phyloP scores from a whole-genome alignment of 2,888 invertebrate genomes.

The Habrosyne pyritoides region DNA sequence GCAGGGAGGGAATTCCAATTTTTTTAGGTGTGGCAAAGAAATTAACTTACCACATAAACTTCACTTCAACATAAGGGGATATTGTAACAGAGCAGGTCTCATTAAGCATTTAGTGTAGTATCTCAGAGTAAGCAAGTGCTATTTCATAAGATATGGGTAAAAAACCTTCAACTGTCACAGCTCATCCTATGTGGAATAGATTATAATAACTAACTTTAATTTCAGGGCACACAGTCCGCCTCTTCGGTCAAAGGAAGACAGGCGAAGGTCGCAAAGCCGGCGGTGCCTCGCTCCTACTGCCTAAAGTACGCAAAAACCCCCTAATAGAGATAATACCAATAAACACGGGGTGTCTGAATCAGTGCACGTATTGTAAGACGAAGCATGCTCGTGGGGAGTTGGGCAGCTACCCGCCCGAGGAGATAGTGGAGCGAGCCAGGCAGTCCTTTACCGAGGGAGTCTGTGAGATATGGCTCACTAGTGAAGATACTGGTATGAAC shows the following conservation, averaged over 20 bases:
- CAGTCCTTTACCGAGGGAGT: conserved; percentile 97
- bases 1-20: no score
- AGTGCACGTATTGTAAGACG: conserved; percentile 99
- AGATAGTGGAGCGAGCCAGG: conserved; percentile 93
- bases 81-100: no score
- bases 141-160: no score
- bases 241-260: conserved; percentile 92
- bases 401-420: conserved; percentile 95
- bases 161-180: no score
- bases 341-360: conserved; percentile 98
- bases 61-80: no score
- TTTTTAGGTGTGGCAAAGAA: no score
- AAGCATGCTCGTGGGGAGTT: conserved; percentile 98
- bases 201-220: conserved; percentile 4
- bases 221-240: conserved; percentile 87
- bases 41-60: no score
- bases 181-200: no score
- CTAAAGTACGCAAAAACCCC: conserved; percentile 97
- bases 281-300: conserved; percentile 93
- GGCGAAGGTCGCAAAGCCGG: conserved; percentile 90
- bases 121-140: no score
- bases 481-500: conserved; percentile 96
- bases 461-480: conserved; percentile 98
- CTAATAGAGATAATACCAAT: conserved; percentile 98
- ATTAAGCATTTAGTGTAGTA: no score